Percentiles rank a stretch among this genome's conserved stretches.
Evolutionary conservation across 2,113 vertebrate species (phyloP).

Genomic region (Madoqua kirkii): DNA sequence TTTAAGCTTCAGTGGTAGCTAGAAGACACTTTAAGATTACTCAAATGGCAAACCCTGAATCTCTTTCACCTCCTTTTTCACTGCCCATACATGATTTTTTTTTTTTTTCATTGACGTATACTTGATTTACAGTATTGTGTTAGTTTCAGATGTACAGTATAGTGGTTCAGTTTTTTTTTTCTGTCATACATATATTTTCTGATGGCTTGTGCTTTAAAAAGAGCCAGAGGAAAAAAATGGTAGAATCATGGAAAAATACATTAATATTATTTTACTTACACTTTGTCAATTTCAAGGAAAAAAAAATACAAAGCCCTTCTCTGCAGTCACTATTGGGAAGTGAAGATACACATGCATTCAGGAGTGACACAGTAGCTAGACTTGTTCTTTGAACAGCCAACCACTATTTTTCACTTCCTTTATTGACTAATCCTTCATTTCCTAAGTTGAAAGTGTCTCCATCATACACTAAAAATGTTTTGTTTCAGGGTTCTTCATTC

Average conservation of each 20-base stretch:
- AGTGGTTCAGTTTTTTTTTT: background rate
- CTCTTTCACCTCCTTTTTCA: background rate
- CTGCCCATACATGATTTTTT: background rate
- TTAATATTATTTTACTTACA: background rate
- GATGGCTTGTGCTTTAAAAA: background rate
- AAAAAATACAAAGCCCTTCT: background rate
- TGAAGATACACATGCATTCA: background rate
- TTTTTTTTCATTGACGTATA: background rate
- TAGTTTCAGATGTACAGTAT: background rate
- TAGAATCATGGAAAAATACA: background rate
- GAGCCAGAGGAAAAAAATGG: background rate
- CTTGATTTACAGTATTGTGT: background rate
- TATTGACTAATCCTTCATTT: background rate
- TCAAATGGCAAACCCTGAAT: background rate
- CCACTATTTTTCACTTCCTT: background rate
- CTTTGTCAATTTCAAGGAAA: background rate
- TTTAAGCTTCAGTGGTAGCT: background rate
- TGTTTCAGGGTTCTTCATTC: background rate
- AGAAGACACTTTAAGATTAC: background rate
- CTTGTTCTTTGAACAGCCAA: background rate
- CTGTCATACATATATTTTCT: background rate
- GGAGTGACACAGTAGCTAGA: background rate
- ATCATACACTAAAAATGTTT: background rate
- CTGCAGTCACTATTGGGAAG: background rate
- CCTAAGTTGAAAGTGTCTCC: background rate